These are phyloP conservation scores for Malurus cyaneus DNA, from an alignment of 2,113 vertebrate species.

Conservation along the genomic window DNA sequence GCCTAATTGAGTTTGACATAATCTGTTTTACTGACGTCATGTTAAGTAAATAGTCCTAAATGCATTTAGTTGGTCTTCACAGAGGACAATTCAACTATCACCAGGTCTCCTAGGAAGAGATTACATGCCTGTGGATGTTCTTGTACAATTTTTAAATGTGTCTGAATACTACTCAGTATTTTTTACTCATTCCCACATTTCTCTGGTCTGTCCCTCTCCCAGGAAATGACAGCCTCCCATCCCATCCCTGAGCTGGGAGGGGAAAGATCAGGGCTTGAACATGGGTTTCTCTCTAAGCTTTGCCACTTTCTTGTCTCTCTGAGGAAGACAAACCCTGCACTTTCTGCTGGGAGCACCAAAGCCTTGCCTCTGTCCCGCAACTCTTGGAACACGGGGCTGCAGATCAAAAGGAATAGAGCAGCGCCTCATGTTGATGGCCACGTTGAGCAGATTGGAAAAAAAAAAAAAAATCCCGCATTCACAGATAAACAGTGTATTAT, in stretches of 20 bases:
- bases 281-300: neutral
- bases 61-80: neutral
- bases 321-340: neutral
- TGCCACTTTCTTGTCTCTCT: neutral
- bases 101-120: neutral
- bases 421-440: neutral
- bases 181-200: neutral
- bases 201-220: neutral
- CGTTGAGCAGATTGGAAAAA: slow-evolving; percentile 59
- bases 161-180: neutral
- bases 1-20: neutral
- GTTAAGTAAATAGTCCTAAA: neutral
- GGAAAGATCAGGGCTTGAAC: neutral
- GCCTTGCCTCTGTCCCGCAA: neutral
- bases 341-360: neutral
- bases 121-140: neutral
- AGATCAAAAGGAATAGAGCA: slow-evolving; percentile 56
- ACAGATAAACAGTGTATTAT: slow-evolving; percentile 79
- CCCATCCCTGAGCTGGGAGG: neutral
- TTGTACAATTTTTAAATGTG: neutral
- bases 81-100: neutral
- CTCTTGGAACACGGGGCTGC: neutral
- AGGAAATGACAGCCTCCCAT: neutral
- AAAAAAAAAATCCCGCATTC: slow-evolving; percentile 76
- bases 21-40: neutral